Conservation (phyloP, 2,797 vertebrate genomes). For the Microctenopoma lineatum region DNA sequence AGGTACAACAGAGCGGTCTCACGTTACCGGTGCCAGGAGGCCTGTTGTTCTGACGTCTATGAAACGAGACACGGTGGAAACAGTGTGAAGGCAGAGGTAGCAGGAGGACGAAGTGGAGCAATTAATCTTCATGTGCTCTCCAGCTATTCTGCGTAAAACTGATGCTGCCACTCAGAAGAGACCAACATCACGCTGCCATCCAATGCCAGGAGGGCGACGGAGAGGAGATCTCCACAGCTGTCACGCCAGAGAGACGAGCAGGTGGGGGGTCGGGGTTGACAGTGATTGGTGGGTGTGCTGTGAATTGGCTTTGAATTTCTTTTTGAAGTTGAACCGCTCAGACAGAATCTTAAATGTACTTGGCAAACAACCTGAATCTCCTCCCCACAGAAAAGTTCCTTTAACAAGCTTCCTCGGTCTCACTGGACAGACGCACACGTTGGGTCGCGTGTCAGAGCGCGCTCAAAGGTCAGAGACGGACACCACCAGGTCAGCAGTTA, state of each 20-base stretch:
- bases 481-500: not conserved
- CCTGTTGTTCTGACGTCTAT: constrained; percentile 21
- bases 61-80: constrained; percentile 30
- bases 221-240: constrained; percentile 48
- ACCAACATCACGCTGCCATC: constrained; percentile 55
- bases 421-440: constrained; percentile 11
- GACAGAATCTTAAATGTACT: constrained; percentile 73
- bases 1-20: constrained; percentile 9
- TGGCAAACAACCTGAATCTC: constrained; percentile 64
- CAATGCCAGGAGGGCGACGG: constrained; percentile 40
- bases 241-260: constrained; percentile 23
- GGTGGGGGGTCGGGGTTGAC: constrained; percentile 36
- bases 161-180: constrained; percentile 51
- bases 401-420: constrained; percentile 44
- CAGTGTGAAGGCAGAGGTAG: constrained; percentile 28
- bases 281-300: constrained; percentile 64
- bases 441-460: constrained; percentile 29
- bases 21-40: not conserved
- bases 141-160: constrained; percentile 27
- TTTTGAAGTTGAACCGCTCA: constrained; percentile 69
- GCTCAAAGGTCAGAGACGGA: constrained; percentile 1
- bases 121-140: constrained; percentile 49
- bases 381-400: constrained; percentile 39
- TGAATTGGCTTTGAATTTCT: constrained; percentile 51
- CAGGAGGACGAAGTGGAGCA: constrained; percentile 32